phyloP scores from a whole-genome alignment of 1,140 invertebrate species.

The Mylabris phalerata region DNA sequence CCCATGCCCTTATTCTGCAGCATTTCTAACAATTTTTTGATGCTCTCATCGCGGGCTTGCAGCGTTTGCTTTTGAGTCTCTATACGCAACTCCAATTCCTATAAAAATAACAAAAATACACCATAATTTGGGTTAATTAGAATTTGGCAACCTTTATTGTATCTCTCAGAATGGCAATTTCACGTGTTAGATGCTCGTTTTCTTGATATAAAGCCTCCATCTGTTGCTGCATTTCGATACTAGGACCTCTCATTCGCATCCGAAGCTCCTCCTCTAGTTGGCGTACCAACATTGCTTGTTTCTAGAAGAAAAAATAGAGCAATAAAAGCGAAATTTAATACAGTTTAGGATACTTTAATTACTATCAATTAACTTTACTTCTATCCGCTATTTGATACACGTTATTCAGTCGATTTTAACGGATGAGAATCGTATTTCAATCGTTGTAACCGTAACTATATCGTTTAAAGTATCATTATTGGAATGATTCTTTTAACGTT shows the following conservation, averaged over 20 bases:
- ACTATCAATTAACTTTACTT: too few species aligned
- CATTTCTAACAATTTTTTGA: slow-evolving; percentile 98
- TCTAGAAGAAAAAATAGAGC: slow-evolving; percentile 52
- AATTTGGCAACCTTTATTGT: slow-evolving; percentile 73
- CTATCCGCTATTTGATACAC: background rate
- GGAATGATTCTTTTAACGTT: too few species aligned
- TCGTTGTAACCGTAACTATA: too few species aligned
- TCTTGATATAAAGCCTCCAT: slow-evolving; percentile 87
- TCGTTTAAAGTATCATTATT: too few species aligned
- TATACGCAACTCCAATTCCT: slow-evolving; percentile 92
- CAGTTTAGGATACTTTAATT: background rate
- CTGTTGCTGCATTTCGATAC: slow-evolving; percentile 84
- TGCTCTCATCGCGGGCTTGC: slow-evolving; percentile 91
- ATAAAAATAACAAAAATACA: slow-evolving; percentile 17
- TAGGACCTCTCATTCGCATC: slow-evolving; percentile 76
- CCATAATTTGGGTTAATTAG: background rate
- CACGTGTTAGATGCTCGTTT: slow-evolving; percentile 90
- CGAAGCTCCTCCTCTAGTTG: slow-evolving; percentile 89
- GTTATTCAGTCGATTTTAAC: background rate
- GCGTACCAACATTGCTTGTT: slow-evolving; percentile 90
- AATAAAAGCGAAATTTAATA: background rate
- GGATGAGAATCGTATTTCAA: background rate
- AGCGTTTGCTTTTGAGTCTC: slow-evolving; percentile 98
- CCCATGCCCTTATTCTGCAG: slow-evolving; percentile 94
- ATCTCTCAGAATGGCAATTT: slow-evolving; percentile 89